These are phyloP conservation scores for Odontothrips loti DNA, from an alignment of 2,888 invertebrate genomes.

Conservation along the genomic window DNA sequence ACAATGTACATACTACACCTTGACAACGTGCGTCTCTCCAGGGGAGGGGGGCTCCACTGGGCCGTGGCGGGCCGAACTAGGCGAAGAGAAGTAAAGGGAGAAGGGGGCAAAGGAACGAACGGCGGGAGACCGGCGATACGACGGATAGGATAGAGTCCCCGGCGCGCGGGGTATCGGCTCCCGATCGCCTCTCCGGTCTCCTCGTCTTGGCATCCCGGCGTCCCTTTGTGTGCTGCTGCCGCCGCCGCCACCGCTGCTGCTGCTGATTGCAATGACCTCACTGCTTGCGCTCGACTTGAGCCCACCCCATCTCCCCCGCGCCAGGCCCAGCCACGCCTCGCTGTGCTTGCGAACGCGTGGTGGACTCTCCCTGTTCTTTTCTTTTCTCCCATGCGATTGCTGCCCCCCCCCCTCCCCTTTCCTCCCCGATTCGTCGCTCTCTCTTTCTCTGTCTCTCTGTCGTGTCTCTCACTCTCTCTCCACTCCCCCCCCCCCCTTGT, in stretches of 20 bases:
- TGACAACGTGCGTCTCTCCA: background rate
- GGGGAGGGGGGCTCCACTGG: too few relatives aligned
- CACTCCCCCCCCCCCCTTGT: too few relatives aligned
- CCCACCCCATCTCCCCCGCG: background rate
- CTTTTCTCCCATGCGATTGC: background rate
- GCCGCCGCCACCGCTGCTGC: background rate
- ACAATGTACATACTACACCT: background rate
- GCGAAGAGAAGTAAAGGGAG: too few relatives aligned
- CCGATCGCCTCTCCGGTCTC: too few relatives aligned
- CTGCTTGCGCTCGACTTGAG: background rate
- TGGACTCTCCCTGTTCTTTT: background rate
- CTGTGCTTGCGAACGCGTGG: too few relatives aligned
- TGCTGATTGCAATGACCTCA: constrained; percentile 18
- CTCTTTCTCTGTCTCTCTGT: background rate
- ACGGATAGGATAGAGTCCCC: background rate
- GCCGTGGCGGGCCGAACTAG: too few relatives aligned
- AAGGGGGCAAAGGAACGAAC: background rate
- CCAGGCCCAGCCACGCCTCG: too few relatives aligned
- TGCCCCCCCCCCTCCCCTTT: too few relatives aligned
- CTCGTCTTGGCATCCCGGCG: background rate
- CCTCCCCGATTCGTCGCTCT: background rate
- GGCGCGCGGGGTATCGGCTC: too few relatives aligned
- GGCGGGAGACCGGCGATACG: background rate
- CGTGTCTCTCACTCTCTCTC: background rate
- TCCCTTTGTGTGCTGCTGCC: background rate